Conservation (phyloP, 2,113 vertebrate species). For the Muscicapa adusta region DNA sequence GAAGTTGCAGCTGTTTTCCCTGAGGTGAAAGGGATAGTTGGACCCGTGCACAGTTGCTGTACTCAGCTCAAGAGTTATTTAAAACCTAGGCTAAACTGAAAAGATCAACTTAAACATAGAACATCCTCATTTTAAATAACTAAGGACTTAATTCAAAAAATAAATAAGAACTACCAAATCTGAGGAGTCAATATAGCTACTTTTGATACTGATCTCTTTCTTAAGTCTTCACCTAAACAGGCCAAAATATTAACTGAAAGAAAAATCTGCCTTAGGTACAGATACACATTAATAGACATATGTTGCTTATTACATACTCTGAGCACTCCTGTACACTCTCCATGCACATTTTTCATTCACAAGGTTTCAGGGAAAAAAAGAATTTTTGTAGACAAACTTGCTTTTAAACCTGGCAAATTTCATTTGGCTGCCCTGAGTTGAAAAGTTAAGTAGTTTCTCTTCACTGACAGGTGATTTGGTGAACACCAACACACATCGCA, state of each 20-base stretch:
- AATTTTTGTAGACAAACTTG: not conserved
- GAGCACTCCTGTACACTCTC: not conserved
- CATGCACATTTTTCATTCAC: not conserved
- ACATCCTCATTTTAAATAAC: not conserved
- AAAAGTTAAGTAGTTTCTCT: not conserved
- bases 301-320: not conserved
- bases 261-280: not conserved
- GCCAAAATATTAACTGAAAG: not conserved
- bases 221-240: not conserved
- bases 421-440: not conserved
- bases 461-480: not conserved
- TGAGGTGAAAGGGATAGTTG: not conserved
- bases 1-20: not conserved
- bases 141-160: not conserved
- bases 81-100: not conserved
- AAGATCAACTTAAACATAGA: not conserved
- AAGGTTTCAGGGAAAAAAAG: not conserved
- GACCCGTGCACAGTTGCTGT: not conserved
- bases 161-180: not conserved
- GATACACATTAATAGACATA: not conserved
- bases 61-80: not conserved
- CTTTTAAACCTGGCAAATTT: not conserved
- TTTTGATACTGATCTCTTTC: not conserved
- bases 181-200: not conserved
- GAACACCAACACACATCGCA: fast-evolving